Base-by-base conservation (phyloP, 2,888 invertebrate genomes). In the Digitonthophagus gazella region DNA sequence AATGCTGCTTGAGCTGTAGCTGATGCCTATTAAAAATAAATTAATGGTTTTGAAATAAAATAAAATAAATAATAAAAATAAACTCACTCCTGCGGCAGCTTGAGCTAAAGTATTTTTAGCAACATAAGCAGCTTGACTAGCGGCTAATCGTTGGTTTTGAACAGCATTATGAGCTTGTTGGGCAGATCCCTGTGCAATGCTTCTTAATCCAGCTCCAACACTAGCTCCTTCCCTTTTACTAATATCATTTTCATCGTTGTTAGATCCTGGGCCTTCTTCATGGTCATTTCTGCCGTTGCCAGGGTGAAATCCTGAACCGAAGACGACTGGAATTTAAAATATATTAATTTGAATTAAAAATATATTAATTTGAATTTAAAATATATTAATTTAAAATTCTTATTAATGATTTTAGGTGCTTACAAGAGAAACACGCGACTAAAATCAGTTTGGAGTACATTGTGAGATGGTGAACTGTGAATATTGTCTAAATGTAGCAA, bases 61-160 rank as follows among this genome's bases (percentile, higher is more conserved):
- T n/a, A n/a, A n/a, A n/a, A n/a, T n/a, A n/a, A n/a, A n/a, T n/a
- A n/a, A n/a, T n/a, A n/a, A n/a, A n/a, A n/a, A n/a, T n/a, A 14
- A 18, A 75, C 79, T 79, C 79, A 82, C 83, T 69, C 79, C 81
- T 0, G 89, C 89, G 0, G 93, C 92, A 0, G 91, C 88, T 78
- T 92, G 92, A 0, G 92, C 92, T 55, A 93, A 78, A 0, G 91
- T 91, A 76, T 90, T 92, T 82, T 92, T 91, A 0, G 92, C 93
- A 3, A 91, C 89, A 77, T 90, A 93, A 0, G 92, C 92, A 0
- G 92, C 93, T 79, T 93, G 93, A 70, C 90, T 89, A 0, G 89
- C 93, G 0, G 92, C 92, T 0, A 90, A 89, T 64, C 89, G 89
- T 78, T 93, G 93, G 76, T 89, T 91, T n/a, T 85, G 85, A 5